phyloP scores from a whole-genome alignment of 2,888 invertebrate species.

The Xanthorhoe designata region DNA sequence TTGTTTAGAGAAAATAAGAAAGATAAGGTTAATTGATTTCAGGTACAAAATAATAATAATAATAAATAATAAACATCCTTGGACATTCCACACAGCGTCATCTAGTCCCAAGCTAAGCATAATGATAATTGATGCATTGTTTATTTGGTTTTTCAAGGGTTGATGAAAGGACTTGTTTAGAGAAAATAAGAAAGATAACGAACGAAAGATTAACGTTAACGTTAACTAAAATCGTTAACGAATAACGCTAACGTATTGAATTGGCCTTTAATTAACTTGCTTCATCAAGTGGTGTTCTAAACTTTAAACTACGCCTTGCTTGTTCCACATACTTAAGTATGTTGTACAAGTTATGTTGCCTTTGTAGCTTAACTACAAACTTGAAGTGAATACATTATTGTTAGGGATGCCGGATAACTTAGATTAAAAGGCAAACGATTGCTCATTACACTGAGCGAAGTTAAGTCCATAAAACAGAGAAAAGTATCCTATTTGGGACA shows the following conservation, averaged over 20 bases:
- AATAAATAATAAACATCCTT: too few relatives aligned
- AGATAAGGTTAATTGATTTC: too few relatives aligned
- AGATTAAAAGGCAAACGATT: background rate
- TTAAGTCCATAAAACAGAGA: too few relatives aligned
- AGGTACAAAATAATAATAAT: too few relatives aligned
- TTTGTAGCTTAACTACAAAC: background rate
- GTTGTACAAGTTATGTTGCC: background rate
- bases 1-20: background rate
- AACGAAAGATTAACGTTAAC: too few relatives aligned
- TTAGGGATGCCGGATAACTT: background rate
- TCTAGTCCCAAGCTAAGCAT: too few relatives aligned
- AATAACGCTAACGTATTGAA: too few relatives aligned
- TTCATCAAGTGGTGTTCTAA: background rate
- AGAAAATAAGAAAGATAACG: background rate
- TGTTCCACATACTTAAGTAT: background rate
- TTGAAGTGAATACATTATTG: background rate
- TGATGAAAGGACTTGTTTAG: background rate
- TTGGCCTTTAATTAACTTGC: too few relatives aligned
- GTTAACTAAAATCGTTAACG: too few relatives aligned
- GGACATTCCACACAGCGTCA: too few relatives aligned
- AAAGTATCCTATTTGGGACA: too few relatives aligned
- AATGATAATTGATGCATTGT: too few relatives aligned
- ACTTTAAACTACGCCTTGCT: background rate
- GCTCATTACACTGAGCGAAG: background rate
- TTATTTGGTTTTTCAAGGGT: background rate